Conservation (phyloP, 2,888 invertebrate species). For the Torymus tubicola region DNA sequence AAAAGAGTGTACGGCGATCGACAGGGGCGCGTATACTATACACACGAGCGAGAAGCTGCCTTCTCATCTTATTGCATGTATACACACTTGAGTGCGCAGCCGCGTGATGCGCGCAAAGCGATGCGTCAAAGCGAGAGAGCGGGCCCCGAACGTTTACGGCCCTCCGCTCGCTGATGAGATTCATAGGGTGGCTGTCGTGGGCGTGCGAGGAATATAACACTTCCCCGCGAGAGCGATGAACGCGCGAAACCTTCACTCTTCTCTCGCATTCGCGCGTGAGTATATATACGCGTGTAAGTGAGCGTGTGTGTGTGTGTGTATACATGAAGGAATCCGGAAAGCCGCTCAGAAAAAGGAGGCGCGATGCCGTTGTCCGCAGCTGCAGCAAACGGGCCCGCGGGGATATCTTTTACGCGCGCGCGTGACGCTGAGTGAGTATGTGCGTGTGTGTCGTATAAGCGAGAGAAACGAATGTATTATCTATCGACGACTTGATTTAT, state of each 20-base stretch:
- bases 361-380: too few species aligned
- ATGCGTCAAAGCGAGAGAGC: slow-evolving; percentile 17
- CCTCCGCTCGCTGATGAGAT: slow-evolving; percentile 51
- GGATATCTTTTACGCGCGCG: slow-evolving; percentile 30
- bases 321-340: slow-evolving; percentile 40
- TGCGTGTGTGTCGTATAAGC: slow-evolving; percentile 24
- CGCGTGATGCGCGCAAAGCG: not conserved
- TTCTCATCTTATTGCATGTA: too few species aligned
- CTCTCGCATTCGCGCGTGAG: not conserved
- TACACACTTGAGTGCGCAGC: too few species aligned
- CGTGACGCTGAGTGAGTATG: slow-evolving; percentile 12
- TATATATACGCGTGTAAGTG: not conserved
- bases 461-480: slow-evolving; percentile 49
- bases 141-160: slow-evolving; percentile 36
- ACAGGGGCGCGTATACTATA: not conserved
- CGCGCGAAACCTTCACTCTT: not conserved
- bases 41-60: not conserved
- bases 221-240: not conserved
- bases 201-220: slow-evolving; percentile 46
- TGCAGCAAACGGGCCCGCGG: not conserved
- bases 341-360: slow-evolving; percentile 14
- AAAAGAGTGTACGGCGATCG: not conserved
- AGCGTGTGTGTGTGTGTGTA: too few species aligned
- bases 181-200: slow-evolving; percentile 49
- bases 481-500: slow-evolving; percentile 54